These are phyloP conservation scores for Oscheius onirici DNA, from an alignment of 2,888 invertebrate genomes.

Conservation along the genomic window DNA sequence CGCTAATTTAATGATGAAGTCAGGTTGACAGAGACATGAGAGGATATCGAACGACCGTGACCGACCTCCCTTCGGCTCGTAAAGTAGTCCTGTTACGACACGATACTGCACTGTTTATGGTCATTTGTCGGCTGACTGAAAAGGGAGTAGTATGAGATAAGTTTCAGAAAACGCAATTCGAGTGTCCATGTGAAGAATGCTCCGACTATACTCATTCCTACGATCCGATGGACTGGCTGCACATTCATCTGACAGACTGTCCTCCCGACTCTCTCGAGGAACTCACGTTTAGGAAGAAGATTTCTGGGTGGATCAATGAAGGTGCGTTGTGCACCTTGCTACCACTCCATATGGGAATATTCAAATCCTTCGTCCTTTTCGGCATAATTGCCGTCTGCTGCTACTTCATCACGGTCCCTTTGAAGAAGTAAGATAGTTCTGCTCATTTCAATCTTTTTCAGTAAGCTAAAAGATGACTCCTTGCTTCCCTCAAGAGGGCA, in stretches of 20 bases:
- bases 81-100: conserved; percentile 12
- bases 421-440: background rate
- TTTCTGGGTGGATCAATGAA: conserved; percentile 33
- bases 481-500: too few relatives aligned
- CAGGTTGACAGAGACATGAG: too few relatives aligned
- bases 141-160: background rate
- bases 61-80: conserved; percentile 21
- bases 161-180: conserved; percentile 29
- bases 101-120: conserved; percentile 21
- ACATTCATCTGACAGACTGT: conserved; percentile 26
- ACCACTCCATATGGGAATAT: background rate
- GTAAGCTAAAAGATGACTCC: background rate
- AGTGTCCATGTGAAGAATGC: conserved; percentile 27
- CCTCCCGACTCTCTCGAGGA: conserved; percentile 26
- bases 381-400: background rate
- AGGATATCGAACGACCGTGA: background rate
- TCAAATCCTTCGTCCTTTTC: background rate
- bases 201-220: conserved; percentile 18
- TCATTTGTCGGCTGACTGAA: conserved; percentile 10
- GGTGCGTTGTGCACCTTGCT: too few relatives aligned
- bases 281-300: conserved; percentile 13
- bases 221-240: conserved; percentile 30
- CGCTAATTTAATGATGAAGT: too few relatives aligned
- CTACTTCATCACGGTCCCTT: background rate
- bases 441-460: background rate